Percentiles rank a stretch among this genome's conserved stretches.
Evolutionary conservation across 1,140 invertebrate genomes (phyloP).

Genomic region (Octopus sinensis): DNA sequence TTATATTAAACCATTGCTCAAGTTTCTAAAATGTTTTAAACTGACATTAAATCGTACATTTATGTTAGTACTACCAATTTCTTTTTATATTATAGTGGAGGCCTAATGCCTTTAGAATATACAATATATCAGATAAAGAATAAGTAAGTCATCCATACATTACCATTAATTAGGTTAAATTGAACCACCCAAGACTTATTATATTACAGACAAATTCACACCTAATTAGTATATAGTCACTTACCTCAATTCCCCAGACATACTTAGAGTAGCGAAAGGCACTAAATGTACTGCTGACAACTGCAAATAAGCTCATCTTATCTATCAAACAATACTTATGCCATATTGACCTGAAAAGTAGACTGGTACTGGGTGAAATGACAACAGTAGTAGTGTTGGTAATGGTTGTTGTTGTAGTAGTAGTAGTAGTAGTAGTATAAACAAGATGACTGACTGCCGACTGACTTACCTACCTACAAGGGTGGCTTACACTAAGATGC

Average conservation of each 20-base stretch:
- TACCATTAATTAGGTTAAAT: no score
- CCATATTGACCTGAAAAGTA: constrained; percentile 12
- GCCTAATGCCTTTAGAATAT: constrained; percentile 8
- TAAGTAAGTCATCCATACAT: not conserved
- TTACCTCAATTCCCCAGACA: constrained; percentile 10
- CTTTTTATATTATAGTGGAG: not conserved
- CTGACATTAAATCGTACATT: no score
- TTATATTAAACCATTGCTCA: no score
- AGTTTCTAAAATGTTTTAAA: no score
- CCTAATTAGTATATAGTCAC: constrained; percentile 2
- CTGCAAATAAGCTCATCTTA: constrained; percentile 7
- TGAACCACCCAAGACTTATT: not conserved
- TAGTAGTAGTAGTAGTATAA: no score
- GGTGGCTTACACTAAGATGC: no score
- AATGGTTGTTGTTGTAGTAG: no score
- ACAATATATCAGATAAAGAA: not conserved
- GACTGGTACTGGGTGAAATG: constrained; percentile 5
- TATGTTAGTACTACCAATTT: no score
- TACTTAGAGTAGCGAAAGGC: constrained; percentile 1
- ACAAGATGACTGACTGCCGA: no score
- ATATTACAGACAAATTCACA: constrained; percentile 2
- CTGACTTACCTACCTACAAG: not conserved
- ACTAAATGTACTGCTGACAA: constrained; percentile 8
- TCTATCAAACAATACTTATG: constrained; percentile 7
- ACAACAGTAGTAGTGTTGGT: not conserved